These are phyloP conservation scores for Epinotia brunnichana DNA, from an alignment of 2,888 invertebrate species.

Conservation along the genomic window DNA sequence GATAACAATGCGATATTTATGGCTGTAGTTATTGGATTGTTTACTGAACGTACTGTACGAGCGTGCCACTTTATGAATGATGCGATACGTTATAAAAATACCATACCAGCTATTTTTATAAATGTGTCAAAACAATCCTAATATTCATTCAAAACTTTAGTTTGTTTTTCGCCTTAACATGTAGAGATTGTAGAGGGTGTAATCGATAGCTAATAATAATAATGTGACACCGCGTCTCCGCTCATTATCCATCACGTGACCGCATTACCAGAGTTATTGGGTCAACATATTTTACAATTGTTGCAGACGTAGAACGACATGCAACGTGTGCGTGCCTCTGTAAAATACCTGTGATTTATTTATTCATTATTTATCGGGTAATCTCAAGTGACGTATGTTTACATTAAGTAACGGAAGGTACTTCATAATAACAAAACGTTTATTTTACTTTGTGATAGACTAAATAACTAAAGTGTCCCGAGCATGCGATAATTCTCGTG, in stretches of 20 bases:
- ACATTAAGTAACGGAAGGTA: background rate
- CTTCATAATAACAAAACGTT: background rate
- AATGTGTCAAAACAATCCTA: too few species aligned
- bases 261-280: constrained; percentile 25
- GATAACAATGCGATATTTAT: constrained; percentile 41
- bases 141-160: background rate
- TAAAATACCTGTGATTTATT: background rate
- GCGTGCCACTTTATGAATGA: background rate
- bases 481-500: constrained; percentile 17
- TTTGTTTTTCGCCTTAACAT: background rate
- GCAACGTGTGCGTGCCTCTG: background rate
- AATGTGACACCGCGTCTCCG: constrained; percentile 49
- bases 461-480: background rate
- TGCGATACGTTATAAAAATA: background rate
- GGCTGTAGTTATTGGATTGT: constrained; percentile 23
- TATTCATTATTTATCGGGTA: background rate
- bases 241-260: constrained; percentile 45
- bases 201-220: constrained; percentile 38
- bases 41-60: background rate
- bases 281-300: constrained; percentile 24
- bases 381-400: background rate
- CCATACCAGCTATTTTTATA: too few species aligned
- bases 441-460: background rate
- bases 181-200: background rate
- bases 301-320: constrained; percentile 1